A percentile compares a stretch with the other conserved stretches of the same genome.
phyloP scores from a whole-genome alignment of 2,888 invertebrate genomes.

The Oscheius sp. region DNA sequence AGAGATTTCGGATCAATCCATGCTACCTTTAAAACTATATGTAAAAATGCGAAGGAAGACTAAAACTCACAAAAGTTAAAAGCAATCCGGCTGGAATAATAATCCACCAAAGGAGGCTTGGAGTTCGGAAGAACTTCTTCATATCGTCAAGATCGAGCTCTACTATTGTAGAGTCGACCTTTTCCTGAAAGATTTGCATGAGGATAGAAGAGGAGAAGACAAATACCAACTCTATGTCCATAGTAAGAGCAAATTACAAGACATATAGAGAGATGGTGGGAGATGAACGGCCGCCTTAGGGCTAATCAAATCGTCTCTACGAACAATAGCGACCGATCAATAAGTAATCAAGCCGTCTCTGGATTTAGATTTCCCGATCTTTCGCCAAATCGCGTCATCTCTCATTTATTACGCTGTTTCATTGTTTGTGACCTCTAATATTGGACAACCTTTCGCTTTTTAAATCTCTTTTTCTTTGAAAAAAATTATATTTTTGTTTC shows the following conservation, averaged over 20 bases:
- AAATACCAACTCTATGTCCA: conserved; percentile 13
- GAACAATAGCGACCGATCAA: conserved; percentile 17
- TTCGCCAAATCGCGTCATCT: not conserved
- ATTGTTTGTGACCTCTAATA: not conserved
- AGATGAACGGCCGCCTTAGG: too few species aligned
- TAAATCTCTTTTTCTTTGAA: not conserved
- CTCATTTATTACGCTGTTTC: not conserved
- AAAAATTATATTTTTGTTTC: not conserved
- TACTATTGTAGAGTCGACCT: conserved; percentile 18
- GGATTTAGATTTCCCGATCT: not conserved
- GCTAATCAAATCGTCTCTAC: conserved; percentile 21
- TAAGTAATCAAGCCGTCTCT: conserved; percentile 6
- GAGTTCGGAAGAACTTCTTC: conserved; percentile 24
- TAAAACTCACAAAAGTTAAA: conserved; percentile 22
- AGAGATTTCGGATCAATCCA: conserved; percentile 8
- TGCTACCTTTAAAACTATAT: conserved; percentile 5
- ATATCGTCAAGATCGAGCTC: conserved; percentile 11
- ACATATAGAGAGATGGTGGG: too few species aligned
- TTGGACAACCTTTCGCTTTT: too few species aligned
- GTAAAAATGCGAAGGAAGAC: not conserved
- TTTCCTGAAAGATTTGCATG: not conserved
- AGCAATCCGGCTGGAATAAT: conserved; percentile 10
- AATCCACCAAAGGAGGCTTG: conserved; percentile 22
- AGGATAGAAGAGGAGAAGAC: too few species aligned
- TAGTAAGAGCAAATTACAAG: not conserved